Base-by-base conservation (phyloP, 2,888 invertebrate species). In the Blera fallax region DNA sequence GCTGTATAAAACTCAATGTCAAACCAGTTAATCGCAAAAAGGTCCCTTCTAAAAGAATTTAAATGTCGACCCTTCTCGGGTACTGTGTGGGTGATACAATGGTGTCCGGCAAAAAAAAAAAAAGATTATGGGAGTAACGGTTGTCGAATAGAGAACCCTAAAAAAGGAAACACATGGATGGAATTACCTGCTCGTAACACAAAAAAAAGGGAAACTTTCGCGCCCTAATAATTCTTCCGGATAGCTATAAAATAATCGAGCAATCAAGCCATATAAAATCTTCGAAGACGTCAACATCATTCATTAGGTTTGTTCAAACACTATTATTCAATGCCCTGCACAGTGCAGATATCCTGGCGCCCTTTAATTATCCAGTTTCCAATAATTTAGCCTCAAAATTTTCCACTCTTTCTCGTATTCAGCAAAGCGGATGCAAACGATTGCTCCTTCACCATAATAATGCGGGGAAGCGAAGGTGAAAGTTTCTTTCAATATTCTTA, bases 1-100 rank as follows among this genome's bases (percentile, higher is more conserved):
- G 5, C 40, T 40, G 40, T 7, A 40, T n/a, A 40, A 40, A 54
- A 29, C 29, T 54, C 29, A 56, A 56, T 58, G 37, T 58, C 58
- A 58, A 62, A 43, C 62, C 43, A 29, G 43, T 62, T 62, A 62
- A 62, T 43, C 62, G 62, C 62, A 43, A 62, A 62, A 62, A 62
- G 62, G 62, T 62, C 21, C 27, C 16, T 14, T 10, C 62, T 27
- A 16, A 62, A 29, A 10, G 27, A 29, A 29, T 45, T 43, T 27
- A 27, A 62, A 43, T 10, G 21, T 16, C 34, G 27, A 16, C 24
- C 27, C 14, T 8, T 14, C 29, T 29, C 14, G 24, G 60, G 14
- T 11, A 1, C 1, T 37, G 37, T 3, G 37, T 37, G 37, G 37
- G 32, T 14, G 5, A 24, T 40, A 24, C 37, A 58, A 6, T 58